Percentiles rank a stretch among this genome's conserved stretches.
These are phyloP conservation scores for Hyphantria cunea DNA, from an alignment of 1,140 invertebrate species.

Conservation along the genomic window DNA sequence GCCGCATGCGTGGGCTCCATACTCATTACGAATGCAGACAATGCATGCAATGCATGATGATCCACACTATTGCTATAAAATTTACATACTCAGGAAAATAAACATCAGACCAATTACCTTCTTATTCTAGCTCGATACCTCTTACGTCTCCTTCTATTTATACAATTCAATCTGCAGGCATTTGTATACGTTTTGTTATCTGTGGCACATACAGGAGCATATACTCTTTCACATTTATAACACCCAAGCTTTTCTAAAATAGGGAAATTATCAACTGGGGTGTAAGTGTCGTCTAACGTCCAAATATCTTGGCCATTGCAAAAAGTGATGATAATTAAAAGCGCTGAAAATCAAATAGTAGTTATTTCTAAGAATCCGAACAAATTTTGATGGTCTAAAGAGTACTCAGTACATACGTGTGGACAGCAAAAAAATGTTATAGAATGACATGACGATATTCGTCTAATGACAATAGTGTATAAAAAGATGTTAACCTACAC, in stretches of 20 bases:
- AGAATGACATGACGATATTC: too few relatives aligned
- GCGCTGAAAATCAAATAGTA: not conserved
- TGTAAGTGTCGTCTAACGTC: not conserved
- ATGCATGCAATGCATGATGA: too few relatives aligned
- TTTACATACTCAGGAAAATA: too few relatives aligned
- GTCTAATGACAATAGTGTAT: too few relatives aligned
- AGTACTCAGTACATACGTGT: too few relatives aligned
- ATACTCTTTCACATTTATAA: slow-evolving; percentile 28
- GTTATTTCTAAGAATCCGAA: not conserved
- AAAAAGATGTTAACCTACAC: too few relatives aligned
- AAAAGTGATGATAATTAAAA: not conserved
- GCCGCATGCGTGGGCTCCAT: too few relatives aligned
- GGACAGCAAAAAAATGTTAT: too few relatives aligned
- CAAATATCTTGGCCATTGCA: not conserved
- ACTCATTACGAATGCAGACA: too few relatives aligned
- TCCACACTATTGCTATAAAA: too few relatives aligned
- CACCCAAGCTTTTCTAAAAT: slow-evolving; percentile 23
- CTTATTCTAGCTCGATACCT: slow-evolving; percentile 16
- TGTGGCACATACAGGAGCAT: slow-evolving; percentile 38
- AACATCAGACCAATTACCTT: slow-evolving; percentile 8
- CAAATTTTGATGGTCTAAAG: not conserved
- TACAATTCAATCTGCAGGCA: slow-evolving; percentile 34
- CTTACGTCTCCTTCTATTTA: slow-evolving; percentile 7
- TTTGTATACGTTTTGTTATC: slow-evolving; percentile 38
- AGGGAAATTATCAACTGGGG: slow-evolving; percentile 29